phyloP scores from a whole-genome alignment of 2,888 invertebrate species.

The Liopterus haemorrhoidalis region DNA sequence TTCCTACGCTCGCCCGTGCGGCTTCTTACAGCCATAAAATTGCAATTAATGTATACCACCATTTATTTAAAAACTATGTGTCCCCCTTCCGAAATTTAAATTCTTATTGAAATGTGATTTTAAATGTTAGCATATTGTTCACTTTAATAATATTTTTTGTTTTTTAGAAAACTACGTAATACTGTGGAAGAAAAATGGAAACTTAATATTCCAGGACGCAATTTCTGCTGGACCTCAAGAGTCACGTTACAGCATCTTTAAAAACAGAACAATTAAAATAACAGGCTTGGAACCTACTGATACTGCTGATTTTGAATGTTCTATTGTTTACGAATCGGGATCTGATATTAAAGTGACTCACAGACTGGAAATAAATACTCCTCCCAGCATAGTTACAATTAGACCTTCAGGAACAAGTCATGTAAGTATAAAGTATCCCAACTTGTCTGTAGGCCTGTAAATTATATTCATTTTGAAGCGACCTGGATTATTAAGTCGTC shows the following conservation, averaged over 20 bases:
- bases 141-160: too few species aligned
- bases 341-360: constrained; percentile 34
- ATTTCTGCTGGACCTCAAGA: constrained; percentile 10
- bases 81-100: constrained; percentile 9
- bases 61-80: too few species aligned
- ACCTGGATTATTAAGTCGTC: too few species aligned
- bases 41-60: too few species aligned
- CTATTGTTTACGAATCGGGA: constrained; percentile 28
- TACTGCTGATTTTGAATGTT: constrained; percentile 38
- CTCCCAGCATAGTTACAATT: constrained; percentile 37
- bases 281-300: constrained; percentile 28
- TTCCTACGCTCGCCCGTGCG: too few species aligned
- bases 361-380: constrained; percentile 29
- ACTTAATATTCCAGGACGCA: constrained; percentile 32
- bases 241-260: constrained; percentile 9
- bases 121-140: too few species aligned
- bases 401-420: constrained; percentile 32
- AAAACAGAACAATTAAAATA: constrained; percentile 29
- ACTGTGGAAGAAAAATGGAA: constrained; percentile 32
- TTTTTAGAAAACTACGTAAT: constrained; percentile 29
- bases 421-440: constrained; percentile 30
- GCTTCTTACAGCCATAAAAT: too few species aligned
- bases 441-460: neutral
- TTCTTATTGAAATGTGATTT: constrained; percentile 4
- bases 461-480: constrained; percentile 11